Conservation (phyloP, 2,888 invertebrate genomes). For the Boloria selene region DNA sequence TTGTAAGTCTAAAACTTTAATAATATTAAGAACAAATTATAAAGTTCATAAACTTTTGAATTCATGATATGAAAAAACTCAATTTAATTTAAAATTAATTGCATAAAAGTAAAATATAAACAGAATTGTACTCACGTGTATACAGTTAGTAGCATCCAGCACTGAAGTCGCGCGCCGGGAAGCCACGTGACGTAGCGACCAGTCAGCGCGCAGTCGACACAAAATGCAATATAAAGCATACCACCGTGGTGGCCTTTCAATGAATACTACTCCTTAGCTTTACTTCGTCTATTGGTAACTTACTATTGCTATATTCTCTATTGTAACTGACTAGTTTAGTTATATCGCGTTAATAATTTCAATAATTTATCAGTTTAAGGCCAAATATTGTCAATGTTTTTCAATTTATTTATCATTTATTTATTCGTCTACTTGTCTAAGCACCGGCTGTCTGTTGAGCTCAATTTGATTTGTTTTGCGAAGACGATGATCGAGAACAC, state of each 20-base stretch:
- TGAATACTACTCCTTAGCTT: constrained; percentile 51
- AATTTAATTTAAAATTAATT: background rate
- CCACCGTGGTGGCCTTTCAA: constrained; percentile 76
- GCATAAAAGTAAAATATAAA: constrained; percentile 31
- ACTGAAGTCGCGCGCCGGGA: constrained; percentile 82
- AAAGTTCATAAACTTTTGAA: no score
- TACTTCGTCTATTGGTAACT: constrained; percentile 69
- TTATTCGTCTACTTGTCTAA: constrained; percentile 74
- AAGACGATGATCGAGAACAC: constrained; percentile 66
- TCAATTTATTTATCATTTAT: constrained; percentile 29
- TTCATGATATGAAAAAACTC: no score
- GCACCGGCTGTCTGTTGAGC: constrained; percentile 79
- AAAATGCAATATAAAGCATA: constrained; percentile 81
- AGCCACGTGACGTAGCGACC: constrained; percentile 84
- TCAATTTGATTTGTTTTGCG: constrained; percentile 62
- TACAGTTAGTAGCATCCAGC: constrained; percentile 88
- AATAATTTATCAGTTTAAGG: constrained; percentile 44
- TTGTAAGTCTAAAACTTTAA: no score
- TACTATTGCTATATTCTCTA: constrained; percentile 58
- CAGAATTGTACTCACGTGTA: constrained; percentile 82
- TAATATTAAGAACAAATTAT: no score
- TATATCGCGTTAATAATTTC: constrained; percentile 41
- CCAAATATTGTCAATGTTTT: constrained; percentile 52
- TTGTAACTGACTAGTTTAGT: constrained; percentile 71
- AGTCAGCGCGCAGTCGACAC: constrained; percentile 83